A percentile compares a stretch with the other conserved stretches of the same genome.
Evolutionary conservation across 2,888 invertebrate species (phyloP).

Genomic region (Epirrita christyi): DNA sequence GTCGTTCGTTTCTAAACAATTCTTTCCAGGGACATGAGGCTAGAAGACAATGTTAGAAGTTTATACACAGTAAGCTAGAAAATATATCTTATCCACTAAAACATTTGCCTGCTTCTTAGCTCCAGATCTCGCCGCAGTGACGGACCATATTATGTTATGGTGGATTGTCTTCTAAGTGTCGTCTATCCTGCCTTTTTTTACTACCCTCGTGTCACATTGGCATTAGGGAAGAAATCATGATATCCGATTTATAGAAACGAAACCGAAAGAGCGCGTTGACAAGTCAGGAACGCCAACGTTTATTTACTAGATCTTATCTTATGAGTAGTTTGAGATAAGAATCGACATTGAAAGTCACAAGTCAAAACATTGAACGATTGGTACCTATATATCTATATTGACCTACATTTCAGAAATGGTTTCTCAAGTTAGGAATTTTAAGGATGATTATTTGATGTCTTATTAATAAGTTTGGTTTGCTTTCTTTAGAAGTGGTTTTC

Average conservation of each 20-base stretch:
- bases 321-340: conserved; percentile 29
- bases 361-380: conserved; percentile 40
- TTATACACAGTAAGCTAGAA: neutral
- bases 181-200: conserved; percentile 2
- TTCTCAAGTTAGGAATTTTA: conserved; percentile 11
- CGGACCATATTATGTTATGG: neutral
- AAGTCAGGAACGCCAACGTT: conserved; percentile 30
- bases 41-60: neutral
- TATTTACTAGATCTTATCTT: conserved; percentile 32
- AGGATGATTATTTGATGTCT: conserved; percentile 8
- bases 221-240: conserved; percentile 8
- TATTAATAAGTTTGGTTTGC: neutral
- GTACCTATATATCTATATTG: conserved; percentile 21
- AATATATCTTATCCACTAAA: neutral
- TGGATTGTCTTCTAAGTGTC: neutral
- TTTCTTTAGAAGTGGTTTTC: conserved; percentile 1
- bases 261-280: conserved; percentile 15
- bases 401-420: conserved; percentile 32
- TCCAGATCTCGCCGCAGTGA: neutral
- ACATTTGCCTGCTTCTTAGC: neutral
- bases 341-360: conserved; percentile 39
- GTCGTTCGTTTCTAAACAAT: neutral
- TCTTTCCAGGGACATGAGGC: neutral
- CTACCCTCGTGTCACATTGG: conserved; percentile 5
- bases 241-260: conserved; percentile 12